These are phyloP conservation scores for Drosophila nigrodunni DNA, from an alignment of 1,140 invertebrate genomes.

Conservation along the genomic window DNA sequence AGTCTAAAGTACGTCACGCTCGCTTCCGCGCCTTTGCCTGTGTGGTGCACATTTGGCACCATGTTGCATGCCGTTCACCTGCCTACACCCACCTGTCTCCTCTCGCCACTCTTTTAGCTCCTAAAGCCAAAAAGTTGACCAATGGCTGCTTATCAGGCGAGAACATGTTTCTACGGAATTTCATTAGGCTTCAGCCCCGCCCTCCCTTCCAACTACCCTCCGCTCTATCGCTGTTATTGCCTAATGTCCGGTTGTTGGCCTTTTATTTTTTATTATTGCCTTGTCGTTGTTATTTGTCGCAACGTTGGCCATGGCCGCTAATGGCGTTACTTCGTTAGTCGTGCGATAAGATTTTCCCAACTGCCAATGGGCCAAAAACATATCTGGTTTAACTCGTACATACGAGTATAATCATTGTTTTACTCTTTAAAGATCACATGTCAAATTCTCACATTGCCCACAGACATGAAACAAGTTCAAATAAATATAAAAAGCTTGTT, in stretches of 20 bases:
- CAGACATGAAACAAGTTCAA: neutral
- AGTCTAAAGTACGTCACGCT: constrained; percentile 60
- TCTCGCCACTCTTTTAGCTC: neutral
- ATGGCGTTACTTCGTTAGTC: constrained; percentile 82
- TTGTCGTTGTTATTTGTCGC: constrained; percentile 56
- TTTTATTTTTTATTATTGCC: constrained; percentile 57
- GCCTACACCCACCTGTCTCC: neutral
- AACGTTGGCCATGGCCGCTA: constrained; percentile 55
- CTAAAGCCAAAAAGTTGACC: constrained; percentile 61
- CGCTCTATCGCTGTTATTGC: constrained; percentile 40
- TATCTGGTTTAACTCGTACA: constrained; percentile 22
- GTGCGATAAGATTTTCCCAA: constrained; percentile 67
- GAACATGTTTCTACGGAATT: constrained; percentile 83
- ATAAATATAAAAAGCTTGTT: neutral
- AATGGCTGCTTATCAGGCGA: constrained; percentile 84
- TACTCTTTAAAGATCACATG: constrained; percentile 18
- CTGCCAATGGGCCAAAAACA: constrained; percentile 8
- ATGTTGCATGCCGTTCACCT: constrained; percentile 58
- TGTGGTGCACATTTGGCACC: constrained; percentile 71
- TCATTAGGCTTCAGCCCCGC: constrained; percentile 68
- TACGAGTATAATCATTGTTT: neutral
- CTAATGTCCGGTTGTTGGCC: constrained; percentile 69
- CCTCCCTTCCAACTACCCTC: too few relatives aligned
- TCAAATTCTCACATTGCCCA: neutral
- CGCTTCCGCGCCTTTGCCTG: constrained; percentile 72